phyloP scores from a whole-genome alignment of 2,797 vertebrate genomes.

The Chiroxiphia lanceolata region DNA sequence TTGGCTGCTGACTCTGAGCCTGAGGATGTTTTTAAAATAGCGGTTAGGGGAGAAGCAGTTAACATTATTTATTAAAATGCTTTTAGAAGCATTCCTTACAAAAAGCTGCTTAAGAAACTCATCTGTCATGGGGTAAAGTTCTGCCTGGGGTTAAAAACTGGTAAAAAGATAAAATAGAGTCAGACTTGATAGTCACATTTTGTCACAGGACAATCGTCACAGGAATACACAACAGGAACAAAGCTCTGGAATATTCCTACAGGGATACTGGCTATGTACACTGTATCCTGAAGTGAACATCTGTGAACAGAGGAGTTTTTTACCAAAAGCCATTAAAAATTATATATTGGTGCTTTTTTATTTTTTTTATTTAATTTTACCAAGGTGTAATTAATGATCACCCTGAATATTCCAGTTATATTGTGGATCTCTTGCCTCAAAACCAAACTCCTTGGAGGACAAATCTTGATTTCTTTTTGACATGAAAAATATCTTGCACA shows the following conservation, averaged over 20 bases:
- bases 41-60: conserved; percentile 18
- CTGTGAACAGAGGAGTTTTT: accelerated
- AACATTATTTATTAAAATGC: conserved; percentile 42
- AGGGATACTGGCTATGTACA: neutral
- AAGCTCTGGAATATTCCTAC: neutral
- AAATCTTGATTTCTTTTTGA: neutral
- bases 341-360: accelerated
- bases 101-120: neutral
- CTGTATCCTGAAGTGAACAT: neutral
- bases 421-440: neutral
- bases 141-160: conserved; percentile 6
- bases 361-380: neutral
- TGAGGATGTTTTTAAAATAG: neutral
- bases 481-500: neutral
- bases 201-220: neutral
- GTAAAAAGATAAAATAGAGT: neutral
- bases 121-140: neutral
- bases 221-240: neutral
- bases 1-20: neutral
- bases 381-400: neutral
- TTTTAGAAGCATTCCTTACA: conserved; percentile 4
- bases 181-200: neutral
- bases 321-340: neutral
- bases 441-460: neutral
- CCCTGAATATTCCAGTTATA: neutral